Conservation (phyloP, 2,113 vertebrate genomes). For the Natator depressus region DNA sequence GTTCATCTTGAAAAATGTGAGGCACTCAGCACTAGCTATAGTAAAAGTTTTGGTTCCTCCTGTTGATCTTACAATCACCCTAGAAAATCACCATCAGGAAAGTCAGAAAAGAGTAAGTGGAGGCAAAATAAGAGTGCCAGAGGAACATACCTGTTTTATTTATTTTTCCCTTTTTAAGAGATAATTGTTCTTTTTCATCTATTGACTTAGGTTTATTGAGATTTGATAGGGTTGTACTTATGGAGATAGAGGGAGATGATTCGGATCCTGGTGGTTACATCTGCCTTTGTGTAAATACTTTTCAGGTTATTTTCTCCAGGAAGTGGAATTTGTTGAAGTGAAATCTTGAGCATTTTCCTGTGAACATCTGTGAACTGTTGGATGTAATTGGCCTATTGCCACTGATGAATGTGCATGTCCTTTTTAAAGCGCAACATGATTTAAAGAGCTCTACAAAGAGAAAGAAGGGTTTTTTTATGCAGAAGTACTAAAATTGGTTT, state of each 20-base stretch:
- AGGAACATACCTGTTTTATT: conserved; percentile 13
- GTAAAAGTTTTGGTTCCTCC: conserved; percentile 9
- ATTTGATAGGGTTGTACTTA: not conserved
- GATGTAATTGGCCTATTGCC: conserved; percentile 55
- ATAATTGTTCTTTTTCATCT: not conserved
- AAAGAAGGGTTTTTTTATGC: conserved; percentile 39
- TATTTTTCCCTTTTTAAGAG: conserved; percentile 12
- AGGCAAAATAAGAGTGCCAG: conserved; percentile 18
- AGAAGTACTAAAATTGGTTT: conserved; percentile 33
- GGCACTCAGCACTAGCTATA: not conserved
- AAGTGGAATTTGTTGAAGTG: conserved; percentile 47
- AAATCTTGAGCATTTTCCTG: conserved; percentile 16
- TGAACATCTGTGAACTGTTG: conserved; percentile 51
- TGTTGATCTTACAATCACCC: not conserved
- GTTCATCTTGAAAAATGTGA: conserved; percentile 14
- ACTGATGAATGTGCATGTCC: conserved; percentile 29
- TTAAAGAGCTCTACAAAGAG: conserved; percentile 33
- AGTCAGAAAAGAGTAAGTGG: not conserved
- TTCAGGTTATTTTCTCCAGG: conserved; percentile 16
- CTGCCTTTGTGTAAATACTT: not conserved
- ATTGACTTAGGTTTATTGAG: not conserved
- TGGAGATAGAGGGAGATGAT: not conserved
- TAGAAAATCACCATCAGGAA: conserved; percentile 27
- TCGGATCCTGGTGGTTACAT: not conserved
- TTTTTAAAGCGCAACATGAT: conserved; percentile 39